Evolutionary conservation across 1,140 invertebrate species (phyloP), one percentile per base, ranked within the genome.

Genomic region (Chionoecetes opilio): DNA sequence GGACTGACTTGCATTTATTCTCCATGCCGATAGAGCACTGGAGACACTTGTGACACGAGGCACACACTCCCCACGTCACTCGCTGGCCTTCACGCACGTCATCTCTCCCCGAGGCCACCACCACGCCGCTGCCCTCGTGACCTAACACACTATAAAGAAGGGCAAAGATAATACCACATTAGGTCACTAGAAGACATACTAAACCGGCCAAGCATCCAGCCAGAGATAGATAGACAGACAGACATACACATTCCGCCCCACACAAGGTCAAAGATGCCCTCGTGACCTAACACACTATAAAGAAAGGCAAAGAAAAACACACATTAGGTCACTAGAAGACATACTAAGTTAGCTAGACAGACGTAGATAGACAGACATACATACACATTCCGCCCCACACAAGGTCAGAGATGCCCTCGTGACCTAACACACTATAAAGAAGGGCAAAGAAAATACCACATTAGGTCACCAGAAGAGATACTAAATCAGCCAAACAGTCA

Each of bases 61-160:
- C 93, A 91, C 95, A 96, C 21, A 96, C 82, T 6, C 53, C 91
- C 93, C 93, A 96, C 21, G 95, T 96, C 34, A 96, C 95, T 3
- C 89, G 63, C 41, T 96, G 63, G 11, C 95, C 95, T 29, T 14
- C 84, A 2, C 34, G 38, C 32, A 94, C 37, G n/a, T 38, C 95
- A 6, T 38, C 53, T 5, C 95, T 32, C 11, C 31, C 14, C 21
- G 89, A 88, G 34, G 41, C 34, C 75, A 92, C 88, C 41, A 96
- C 95, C 82, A 89, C 90, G 14, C 95, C 95, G 37, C 93, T 86
- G 26, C 95, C 95, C 82, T 96, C 95, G 95, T 96, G 95, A 63
- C 95, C 95, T 9, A 96, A 82, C 21, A 96, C 91, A 14, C 95
- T 96, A 92, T 26, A 26, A 32, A 34, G 41, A 29, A 31, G 53